Percentiles rank a stretch among this genome's conserved stretches.
Conservation (phyloP, 2,113 vertebrate species). For the Natator depressus region DNA sequence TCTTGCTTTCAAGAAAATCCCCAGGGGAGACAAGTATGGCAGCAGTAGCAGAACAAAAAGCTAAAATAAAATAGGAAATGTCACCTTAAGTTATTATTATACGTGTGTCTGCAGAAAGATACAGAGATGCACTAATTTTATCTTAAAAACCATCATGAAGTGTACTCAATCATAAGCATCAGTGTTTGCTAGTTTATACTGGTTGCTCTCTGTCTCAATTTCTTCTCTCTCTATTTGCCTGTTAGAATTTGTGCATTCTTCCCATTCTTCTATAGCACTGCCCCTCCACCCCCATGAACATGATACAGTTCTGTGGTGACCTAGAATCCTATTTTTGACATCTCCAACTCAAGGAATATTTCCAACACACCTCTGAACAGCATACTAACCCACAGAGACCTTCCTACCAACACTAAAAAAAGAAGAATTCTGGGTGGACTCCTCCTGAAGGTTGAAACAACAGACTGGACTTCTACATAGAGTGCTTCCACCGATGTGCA, state of each 20-base stretch:
- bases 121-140: neutral
- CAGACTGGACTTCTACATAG: no score
- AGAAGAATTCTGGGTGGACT: no score
- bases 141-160: neutral
- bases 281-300: neutral
- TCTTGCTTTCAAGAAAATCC: constrained; percentile 38
- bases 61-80: constrained; percentile 43
- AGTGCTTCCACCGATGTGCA: no score
- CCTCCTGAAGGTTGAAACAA: no score
- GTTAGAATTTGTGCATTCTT: neutral
- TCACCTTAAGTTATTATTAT: constrained; percentile 15
- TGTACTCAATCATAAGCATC: neutral
- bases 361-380: no score
- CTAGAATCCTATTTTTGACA: no score
- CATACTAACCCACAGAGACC: no score
- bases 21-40: constrained; percentile 32
- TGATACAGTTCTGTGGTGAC: no score
- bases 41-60: constrained; percentile 11
- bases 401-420: no score
- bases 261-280: neutral
- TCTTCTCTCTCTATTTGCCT: fast-evolving
- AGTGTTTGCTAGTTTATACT: neutral
- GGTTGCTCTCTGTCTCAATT: neutral
- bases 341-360: no score
- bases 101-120: constrained; percentile 1